A percentile compares a stretch with the other conserved stretches of the same genome.
Conservation (phyloP, 2,797 vertebrate species). For the Lycodopsis pacificus region DNA sequence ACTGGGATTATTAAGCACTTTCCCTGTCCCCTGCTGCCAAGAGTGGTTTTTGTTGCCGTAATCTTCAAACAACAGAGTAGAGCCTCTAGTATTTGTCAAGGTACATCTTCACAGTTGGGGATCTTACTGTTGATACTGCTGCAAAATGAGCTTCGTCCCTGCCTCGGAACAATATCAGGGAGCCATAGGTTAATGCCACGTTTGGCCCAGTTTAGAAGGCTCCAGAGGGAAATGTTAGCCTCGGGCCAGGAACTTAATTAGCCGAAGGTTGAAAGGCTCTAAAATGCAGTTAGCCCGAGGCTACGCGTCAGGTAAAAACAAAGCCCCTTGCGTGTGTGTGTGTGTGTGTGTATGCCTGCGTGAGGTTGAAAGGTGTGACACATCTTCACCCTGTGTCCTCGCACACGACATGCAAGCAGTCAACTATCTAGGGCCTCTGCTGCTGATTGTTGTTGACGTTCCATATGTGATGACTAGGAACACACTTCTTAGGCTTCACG, state of each 20-base stretch:
- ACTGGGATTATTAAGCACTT: neutral
- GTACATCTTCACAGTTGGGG: constrained; percentile 26
- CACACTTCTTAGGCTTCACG: constrained; percentile 39
- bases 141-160: constrained; percentile 29
- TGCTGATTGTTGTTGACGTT: constrained; percentile 48
- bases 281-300: constrained; percentile 46
- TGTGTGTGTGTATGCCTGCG: constrained; percentile 10
- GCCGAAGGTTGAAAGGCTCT: constrained; percentile 49
- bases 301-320: constrained; percentile 31
- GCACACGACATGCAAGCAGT: neutral
- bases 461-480: constrained; percentile 50
- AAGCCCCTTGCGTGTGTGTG: constrained; percentile 5
- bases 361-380: constrained; percentile 30
- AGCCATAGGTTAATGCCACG: constrained; percentile 55
- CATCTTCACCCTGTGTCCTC: neutral
- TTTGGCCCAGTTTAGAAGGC: constrained; percentile 62
- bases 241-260: constrained; percentile 72
- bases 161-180: constrained; percentile 42
- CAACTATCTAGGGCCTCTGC: neutral
- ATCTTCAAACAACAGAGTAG: constrained; percentile 23
- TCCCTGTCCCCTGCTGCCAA: constrained; percentile 2
- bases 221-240: constrained; percentile 56
- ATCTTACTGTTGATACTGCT: constrained; percentile 27
- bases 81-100: constrained; percentile 28
- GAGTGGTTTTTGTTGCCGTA: constrained; percentile 7